Conservation (phyloP, 1,140 invertebrate genomes). For the Ips nitidus region DNA sequence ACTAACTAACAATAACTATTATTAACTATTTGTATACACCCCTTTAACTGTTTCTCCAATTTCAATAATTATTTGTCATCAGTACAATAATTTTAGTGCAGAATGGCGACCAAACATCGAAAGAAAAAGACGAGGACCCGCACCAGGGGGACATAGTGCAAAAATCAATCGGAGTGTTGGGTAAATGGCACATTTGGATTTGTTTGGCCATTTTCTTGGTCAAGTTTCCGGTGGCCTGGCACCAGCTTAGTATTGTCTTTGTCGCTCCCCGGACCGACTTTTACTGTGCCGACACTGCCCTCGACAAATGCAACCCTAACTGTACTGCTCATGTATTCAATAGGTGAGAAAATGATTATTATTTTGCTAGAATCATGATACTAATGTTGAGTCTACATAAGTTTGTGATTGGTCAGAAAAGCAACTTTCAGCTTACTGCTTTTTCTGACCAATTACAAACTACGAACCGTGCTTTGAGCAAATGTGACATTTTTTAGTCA, state of each 20-base stretch:
- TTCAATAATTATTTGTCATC: too few species aligned
- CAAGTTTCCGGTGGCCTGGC: conserved; percentile 74
- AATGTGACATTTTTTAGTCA: too few species aligned
- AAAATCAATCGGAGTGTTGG: conserved; percentile 65
- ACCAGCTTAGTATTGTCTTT: conserved; percentile 59
- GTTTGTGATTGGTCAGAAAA: too few species aligned
- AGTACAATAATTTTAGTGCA: conserved; percentile 25
- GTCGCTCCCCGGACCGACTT: conserved; percentile 45
- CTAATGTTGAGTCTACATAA: too few species aligned
- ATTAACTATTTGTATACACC: too few species aligned
- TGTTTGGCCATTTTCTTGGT: conserved; percentile 65
- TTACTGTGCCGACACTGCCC: conserved; percentile 40
- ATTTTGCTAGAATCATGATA: too few species aligned
- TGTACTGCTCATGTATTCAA: conserved; percentile 45
- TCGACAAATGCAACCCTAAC: conserved; percentile 40
- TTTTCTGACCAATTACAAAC: too few species aligned
- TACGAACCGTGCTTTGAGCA: too few species aligned
- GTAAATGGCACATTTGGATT: conserved; percentile 70
- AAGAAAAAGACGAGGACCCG: conserved; percentile 15
- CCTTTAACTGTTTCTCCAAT: too few species aligned
- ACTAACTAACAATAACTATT: too few species aligned
- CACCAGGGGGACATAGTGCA: conserved; percentile 53
- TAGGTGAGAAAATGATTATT: conserved; percentile 30
- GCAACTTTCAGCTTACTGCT: too few species aligned
- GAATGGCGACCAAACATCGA: conserved; percentile 26